Evolutionary conservation across 2,888 invertebrate genomes (phyloP).

Genomic region (Sinotaia quadrata): DNA sequence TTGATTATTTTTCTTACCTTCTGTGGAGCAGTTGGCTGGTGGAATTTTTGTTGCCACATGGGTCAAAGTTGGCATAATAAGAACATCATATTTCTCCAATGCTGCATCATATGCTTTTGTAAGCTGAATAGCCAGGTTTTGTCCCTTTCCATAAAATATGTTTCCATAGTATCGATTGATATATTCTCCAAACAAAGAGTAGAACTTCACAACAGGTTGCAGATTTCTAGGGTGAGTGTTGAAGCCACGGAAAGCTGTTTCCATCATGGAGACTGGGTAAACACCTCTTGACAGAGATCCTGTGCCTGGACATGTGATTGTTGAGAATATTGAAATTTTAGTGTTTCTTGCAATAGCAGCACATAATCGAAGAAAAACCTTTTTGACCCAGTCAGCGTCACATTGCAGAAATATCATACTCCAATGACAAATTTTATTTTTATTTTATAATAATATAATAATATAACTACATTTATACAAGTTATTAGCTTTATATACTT

Average conservation of each 20-base stretch:
- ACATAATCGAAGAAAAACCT: no score
- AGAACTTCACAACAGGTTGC: constrained; percentile 38
- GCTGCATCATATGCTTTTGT: constrained; percentile 46
- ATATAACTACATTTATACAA: no score
- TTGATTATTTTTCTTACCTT: constrained; percentile 26
- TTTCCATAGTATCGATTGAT: constrained; percentile 44
- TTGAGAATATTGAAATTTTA: no score
- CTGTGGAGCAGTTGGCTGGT: constrained; percentile 4
- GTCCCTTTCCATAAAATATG: constrained; percentile 47
- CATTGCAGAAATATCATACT: no score
- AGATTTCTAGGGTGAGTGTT: constrained; percentile 37
- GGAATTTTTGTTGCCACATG: constrained; percentile 39
- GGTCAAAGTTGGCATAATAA: constrained; percentile 58
- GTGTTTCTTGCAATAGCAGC: no score
- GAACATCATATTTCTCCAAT: constrained; percentile 51
- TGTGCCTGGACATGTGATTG: constrained; percentile 29
- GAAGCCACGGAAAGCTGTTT: constrained; percentile 36
- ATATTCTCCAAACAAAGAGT: constrained; percentile 38
- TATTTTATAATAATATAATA: no score
- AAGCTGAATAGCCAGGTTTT: constrained; percentile 42
- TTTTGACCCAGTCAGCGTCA: no score
- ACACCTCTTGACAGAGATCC: constrained; percentile 44
- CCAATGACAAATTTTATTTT: no score
- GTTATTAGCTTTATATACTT: no score
- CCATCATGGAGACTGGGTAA: constrained; percentile 40